These are phyloP conservation scores for Pangasianodon hypophthalmus DNA, from an alignment of 2,113 vertebrate genomes.

Conservation along the genomic window DNA sequence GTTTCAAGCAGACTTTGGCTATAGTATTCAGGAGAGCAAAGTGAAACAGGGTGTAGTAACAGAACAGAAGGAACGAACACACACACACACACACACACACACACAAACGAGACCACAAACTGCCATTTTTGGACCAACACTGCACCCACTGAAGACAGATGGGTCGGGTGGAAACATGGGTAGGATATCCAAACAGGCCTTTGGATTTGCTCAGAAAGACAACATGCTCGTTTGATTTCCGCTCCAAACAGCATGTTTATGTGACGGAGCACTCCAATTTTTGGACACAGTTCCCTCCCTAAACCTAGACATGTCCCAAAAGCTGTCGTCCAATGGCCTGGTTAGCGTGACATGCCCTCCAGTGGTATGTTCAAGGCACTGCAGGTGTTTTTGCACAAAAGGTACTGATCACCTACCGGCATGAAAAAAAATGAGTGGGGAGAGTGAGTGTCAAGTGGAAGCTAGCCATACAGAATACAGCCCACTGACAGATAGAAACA, in stretches of 20 bases:
- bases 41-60: slow-evolving; percentile 36
- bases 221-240: slow-evolving; percentile 67
- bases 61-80: slow-evolving; percentile 30
- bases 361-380: slow-evolving; percentile 67
- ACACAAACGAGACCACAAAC: slow-evolving; percentile 33
- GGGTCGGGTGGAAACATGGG: slow-evolving; percentile 65
- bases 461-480: neutral
- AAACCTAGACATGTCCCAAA: slow-evolving; percentile 59
- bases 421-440: neutral
- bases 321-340: slow-evolving; percentile 48
- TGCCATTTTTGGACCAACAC: slow-evolving; percentile 50
- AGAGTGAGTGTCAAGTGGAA: neutral
- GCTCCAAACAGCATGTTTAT: slow-evolving; percentile 66
- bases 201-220: slow-evolving; percentile 67
- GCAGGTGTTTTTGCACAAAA: slow-evolving; percentile 49
- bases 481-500: neutral
- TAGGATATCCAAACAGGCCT: slow-evolving; percentile 68
- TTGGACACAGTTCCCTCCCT: slow-evolving; percentile 67
- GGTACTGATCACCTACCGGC: neutral
- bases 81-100: slow-evolving; percentile 29
- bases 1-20: slow-evolving; percentile 42
- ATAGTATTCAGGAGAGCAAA: slow-evolving; percentile 32
- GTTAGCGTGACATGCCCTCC: slow-evolving; percentile 76
- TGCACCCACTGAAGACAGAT: slow-evolving; percentile 61
- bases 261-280: slow-evolving; percentile 57